phyloP scores from a whole-genome alignment of 1,140 invertebrate genomes.

The Bombus sylvicola region DNA sequence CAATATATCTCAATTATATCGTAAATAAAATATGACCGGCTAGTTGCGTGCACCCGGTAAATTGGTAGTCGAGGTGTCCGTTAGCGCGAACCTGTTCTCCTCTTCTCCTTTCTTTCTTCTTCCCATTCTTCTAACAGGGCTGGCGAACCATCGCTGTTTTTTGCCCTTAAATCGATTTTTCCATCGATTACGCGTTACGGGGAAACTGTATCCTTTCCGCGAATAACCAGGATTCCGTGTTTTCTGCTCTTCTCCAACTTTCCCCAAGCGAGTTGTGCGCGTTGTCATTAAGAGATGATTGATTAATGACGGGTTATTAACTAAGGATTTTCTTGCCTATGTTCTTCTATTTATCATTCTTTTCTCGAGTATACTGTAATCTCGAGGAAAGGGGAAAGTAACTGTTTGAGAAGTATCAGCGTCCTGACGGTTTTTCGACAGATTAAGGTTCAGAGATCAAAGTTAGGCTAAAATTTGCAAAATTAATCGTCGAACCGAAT shows the following conservation, averaged over 20 bases:
- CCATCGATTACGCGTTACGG: neutral
- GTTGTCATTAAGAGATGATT: constrained; percentile 24
- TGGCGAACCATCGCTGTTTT: neutral
- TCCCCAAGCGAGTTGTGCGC: neutral
- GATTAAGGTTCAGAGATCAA: too few species aligned
- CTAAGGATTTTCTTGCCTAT: neutral
- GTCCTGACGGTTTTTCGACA: neutral
- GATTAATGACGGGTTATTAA: constrained; percentile 21
- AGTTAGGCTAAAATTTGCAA: too few species aligned
- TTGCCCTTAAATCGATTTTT: constrained; percentile 28
- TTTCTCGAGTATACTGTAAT: neutral
- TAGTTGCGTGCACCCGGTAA: constrained; percentile 76
- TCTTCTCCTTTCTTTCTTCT: constrained; percentile 43
- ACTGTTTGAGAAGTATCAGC: neutral
- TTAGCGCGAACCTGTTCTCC: constrained; percentile 73
- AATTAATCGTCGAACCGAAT: too few species aligned
- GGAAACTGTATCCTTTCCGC: neutral
- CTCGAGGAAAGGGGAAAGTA: neutral
- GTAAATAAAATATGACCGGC: constrained; percentile 79
- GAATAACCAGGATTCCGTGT: neutral
- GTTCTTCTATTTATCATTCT: neutral
- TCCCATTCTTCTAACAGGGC: neutral
- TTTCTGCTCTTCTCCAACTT: neutral
- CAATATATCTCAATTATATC: constrained; percentile 81
- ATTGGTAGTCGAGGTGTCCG: constrained; percentile 75